These are phyloP conservation scores for Mormyrus proboscirostris DNA, from an alignment of 2,797 vertebrate genomes.

Conservation along the genomic window DNA sequence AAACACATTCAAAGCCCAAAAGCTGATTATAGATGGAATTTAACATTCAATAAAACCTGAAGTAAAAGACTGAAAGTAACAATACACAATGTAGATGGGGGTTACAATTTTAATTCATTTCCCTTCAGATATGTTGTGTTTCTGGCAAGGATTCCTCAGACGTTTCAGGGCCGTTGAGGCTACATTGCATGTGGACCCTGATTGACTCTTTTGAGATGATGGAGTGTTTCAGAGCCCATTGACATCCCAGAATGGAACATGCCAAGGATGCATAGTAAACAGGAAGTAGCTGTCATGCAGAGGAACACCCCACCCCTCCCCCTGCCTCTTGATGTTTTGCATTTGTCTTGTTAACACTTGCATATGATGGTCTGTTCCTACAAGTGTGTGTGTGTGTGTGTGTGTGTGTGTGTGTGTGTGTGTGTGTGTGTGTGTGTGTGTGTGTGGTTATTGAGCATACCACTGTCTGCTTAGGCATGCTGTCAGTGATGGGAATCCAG, in stretches of 20 bases:
- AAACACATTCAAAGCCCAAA: background rate
- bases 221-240: background rate
- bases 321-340: background rate
- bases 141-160: background rate
- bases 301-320: background rate
- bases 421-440: background rate
- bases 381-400: background rate
- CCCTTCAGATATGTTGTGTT: background rate
- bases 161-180: background rate
- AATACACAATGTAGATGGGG: background rate
- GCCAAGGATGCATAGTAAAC: background rate
- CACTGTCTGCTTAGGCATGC: background rate
- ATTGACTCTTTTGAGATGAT: background rate
- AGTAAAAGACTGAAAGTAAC: background rate
- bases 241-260: background rate
- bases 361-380: background rate
- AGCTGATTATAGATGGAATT: background rate
- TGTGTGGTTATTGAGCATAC: background rate
- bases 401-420: background rate
- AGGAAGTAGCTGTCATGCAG: background rate
- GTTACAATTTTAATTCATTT: background rate
- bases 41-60: background rate
- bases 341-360: slow-evolving; percentile 2
- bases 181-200: background rate
- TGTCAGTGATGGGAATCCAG: slow-evolving; percentile 5